Conservation (phyloP, 2,797 vertebrate species). For the Phalloptychus januarius region DNA sequence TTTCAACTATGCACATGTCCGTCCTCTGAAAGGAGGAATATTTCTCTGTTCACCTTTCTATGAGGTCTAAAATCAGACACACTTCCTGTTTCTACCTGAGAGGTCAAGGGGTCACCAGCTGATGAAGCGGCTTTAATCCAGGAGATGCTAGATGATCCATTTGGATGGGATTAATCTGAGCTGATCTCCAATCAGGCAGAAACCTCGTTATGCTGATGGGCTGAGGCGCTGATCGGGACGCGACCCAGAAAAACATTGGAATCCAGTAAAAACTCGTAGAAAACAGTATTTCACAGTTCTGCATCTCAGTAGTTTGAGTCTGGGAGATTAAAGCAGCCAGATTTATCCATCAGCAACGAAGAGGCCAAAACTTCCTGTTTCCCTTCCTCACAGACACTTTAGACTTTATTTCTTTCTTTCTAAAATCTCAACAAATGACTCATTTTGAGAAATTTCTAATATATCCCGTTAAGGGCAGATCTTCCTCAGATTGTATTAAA, state of each 20-base stretch:
- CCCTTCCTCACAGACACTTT: background rate
- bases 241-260: background rate
- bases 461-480: background rate
- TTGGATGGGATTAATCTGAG: slow-evolving; percentile 30
- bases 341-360: background rate
- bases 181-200: slow-evolving; percentile 2
- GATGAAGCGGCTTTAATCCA: background rate
- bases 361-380: background rate
- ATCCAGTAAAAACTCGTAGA: background rate
- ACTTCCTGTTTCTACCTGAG: slow-evolving; percentile 1
- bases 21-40: background rate
- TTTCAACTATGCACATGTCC: too few species aligned
- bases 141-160: slow-evolving; percentile 12
- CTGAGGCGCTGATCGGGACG: background rate
- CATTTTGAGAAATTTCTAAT: background rate
- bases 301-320: too few species aligned
- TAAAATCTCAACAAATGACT: background rate
- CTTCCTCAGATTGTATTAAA: background rate
- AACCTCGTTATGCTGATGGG: slow-evolving; percentile 14
- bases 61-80: background rate
- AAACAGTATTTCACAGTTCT: background rate
- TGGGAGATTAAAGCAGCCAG: background rate
- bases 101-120: background rate
- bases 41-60: background rate
- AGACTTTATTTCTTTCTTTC: background rate